phyloP scores from a whole-genome alignment of 2,113 vertebrate species.

The Seriola quinqueradiata region DNA sequence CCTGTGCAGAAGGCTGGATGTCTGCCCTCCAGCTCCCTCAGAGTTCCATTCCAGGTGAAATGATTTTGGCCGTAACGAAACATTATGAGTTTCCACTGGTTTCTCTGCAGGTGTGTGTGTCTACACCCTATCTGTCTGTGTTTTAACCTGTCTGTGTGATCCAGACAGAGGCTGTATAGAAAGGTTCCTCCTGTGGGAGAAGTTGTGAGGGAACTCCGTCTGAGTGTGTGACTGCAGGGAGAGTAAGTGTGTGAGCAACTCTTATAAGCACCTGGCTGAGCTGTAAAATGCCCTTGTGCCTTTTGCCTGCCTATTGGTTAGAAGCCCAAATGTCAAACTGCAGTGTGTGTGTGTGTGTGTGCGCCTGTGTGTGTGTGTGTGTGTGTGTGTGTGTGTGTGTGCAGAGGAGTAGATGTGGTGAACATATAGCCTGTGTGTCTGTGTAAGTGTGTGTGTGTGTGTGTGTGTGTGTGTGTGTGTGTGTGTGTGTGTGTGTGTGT shows the following conservation, averaged over 20 bases:
- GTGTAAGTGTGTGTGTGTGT: constrained; percentile 29
- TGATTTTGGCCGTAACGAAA: constrained; percentile 59
- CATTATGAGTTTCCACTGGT: constrained; percentile 51
- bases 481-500: constrained; percentile 46
- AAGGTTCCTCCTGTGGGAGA: background rate
- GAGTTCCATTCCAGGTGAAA: constrained; percentile 78
- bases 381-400: constrained; percentile 47
- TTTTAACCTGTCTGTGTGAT: background rate
- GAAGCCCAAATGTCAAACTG: constrained; percentile 65
- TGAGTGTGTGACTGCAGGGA: constrained; percentile 15
- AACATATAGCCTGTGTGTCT: background rate
- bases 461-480: constrained; percentile 18
- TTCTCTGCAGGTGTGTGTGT: background rate
- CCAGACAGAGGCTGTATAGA: constrained; percentile 4
- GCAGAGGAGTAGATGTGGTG: background rate
- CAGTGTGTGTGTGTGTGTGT: constrained; percentile 41
- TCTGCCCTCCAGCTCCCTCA: constrained; percentile 61
- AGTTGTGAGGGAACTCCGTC: constrained; percentile 1
- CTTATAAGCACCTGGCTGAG: constrained; percentile 66
- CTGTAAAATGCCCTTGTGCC: constrained; percentile 59
- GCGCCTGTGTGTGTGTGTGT: background rate
- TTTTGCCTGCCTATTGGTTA: constrained; percentile 56
- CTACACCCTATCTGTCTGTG: background rate
- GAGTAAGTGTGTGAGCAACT: constrained; percentile 6
- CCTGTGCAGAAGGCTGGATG: constrained; percentile 39